Conservation (phyloP, 2,888 invertebrate species). For the Cynaeus angustus region DNA sequence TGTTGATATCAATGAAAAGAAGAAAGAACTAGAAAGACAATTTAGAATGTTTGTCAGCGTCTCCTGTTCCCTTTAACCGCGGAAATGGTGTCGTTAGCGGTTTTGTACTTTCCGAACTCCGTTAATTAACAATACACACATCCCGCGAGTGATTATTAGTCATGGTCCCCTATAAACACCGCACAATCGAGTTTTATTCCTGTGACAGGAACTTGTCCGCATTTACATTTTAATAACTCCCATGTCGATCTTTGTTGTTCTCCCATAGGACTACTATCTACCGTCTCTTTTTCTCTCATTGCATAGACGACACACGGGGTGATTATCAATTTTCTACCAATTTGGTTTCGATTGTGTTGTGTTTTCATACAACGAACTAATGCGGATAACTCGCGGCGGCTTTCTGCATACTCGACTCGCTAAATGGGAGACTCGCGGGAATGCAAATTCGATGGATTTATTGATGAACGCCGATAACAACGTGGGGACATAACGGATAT, state of each 20-base stretch:
- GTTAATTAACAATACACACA: constrained; percentile 70
- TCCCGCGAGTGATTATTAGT: constrained; percentile 67
- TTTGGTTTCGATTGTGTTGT: constrained; percentile 71
- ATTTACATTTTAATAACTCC: constrained; percentile 70
- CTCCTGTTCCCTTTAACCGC: constrained; percentile 6
- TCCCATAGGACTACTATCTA: constrained; percentile 48
- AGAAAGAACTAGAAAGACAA: neutral
- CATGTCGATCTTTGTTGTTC: constrained; percentile 60
- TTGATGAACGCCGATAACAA: constrained; percentile 46
- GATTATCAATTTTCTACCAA: constrained; percentile 73
- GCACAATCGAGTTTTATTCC: constrained; percentile 69
- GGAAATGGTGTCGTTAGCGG: constrained; percentile 38
- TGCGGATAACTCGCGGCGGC: constrained; percentile 62
- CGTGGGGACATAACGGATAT: constrained; percentile 8
- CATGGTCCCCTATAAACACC: constrained; percentile 61
- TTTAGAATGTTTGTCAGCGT: neutral
- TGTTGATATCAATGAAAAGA: constrained; percentile 15
- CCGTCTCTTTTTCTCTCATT: constrained; percentile 61
- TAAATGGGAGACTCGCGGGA: constrained; percentile 53
- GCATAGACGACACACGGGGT: constrained; percentile 65
- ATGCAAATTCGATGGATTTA: constrained; percentile 58
- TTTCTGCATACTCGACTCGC: constrained; percentile 56
- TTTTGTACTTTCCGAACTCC: constrained; percentile 53
- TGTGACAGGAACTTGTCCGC: constrained; percentile 64
- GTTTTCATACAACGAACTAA: constrained; percentile 67